Percentiles rank a stretch among this genome's conserved stretches.
phyloP scores from a whole-genome alignment of 2,113 vertebrate genomes.

The Percina caprodes region DNA sequence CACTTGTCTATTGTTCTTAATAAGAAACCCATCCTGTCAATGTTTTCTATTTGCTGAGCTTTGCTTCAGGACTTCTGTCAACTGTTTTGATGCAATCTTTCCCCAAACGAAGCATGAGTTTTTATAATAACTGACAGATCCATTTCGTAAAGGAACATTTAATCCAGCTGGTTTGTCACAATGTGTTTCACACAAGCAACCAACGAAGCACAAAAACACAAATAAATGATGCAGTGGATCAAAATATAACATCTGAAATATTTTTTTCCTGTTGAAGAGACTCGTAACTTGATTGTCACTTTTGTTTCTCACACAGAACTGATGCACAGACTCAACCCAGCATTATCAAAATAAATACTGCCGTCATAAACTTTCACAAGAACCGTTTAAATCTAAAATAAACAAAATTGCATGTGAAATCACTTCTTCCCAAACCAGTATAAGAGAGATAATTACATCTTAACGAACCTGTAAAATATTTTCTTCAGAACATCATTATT shows the following conservation, averaged over 20 bases:
- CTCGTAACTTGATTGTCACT: neutral
- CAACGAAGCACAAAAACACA: neutral
- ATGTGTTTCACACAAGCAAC: neutral
- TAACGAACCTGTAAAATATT: no score
- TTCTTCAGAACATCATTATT: no score
- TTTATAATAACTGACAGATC: neutral
- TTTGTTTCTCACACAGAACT: neutral
- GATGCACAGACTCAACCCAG: no score
- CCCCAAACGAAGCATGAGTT: neutral
- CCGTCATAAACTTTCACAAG: constrained; percentile 25
- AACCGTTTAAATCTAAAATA: neutral
- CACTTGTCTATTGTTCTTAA: no score
- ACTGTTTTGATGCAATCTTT: no score
- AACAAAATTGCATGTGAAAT: constrained; percentile 16
- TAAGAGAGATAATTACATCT: constrained; percentile 8
- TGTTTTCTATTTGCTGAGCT: no score
- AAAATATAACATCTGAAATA: neutral
- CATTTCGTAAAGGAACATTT: neutral
- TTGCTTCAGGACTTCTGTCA: no score
- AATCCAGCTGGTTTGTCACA: neutral
- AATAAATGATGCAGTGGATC: no score
- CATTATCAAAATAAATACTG: neutral
- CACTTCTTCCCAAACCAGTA: constrained; percentile 6
- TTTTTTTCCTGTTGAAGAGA: neutral
- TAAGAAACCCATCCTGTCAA: no score